Conservation (phyloP, 1,140 invertebrate genomes). For the Brachionus manjavacas region DNA sequence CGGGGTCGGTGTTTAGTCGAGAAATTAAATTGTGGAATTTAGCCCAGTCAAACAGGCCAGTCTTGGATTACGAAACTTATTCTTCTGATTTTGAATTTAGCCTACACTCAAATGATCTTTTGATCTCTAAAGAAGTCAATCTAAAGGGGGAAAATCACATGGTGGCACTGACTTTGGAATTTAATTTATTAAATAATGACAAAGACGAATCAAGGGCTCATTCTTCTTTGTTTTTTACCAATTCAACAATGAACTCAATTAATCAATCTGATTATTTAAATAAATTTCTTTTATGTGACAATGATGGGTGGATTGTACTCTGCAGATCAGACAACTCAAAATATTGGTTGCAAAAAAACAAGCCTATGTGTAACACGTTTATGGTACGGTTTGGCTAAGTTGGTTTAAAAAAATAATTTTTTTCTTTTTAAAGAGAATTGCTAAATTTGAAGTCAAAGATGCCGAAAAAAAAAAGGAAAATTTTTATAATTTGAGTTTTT, state of each 20-base stretch:
- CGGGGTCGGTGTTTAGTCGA: conserved; percentile 10
- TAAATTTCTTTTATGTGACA: conserved; percentile 38
- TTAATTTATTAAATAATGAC: conserved; percentile 30
- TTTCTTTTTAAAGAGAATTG: background rate
- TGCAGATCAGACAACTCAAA: conserved; percentile 20
- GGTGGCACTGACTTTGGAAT: conserved; percentile 14
- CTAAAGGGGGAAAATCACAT: conserved; percentile 35
- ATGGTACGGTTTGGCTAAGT: background rate
- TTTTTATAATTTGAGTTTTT: background rate
- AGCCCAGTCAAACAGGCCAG: background rate
- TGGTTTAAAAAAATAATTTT: too few relatives aligned
- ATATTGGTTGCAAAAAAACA: conserved; percentile 39
- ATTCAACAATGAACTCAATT: conserved; percentile 21
- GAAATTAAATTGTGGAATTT: conserved; percentile 39
- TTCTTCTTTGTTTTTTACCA: background rate
- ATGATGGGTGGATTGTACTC: conserved; percentile 19
- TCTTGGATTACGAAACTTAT: conserved; percentile 1
- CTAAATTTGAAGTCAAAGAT: background rate
- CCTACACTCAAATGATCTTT: conserved; percentile 10
- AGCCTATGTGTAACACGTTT: conserved; percentile 30
- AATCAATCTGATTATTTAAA: conserved; percentile 33
- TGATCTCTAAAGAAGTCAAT: conserved; percentile 22
- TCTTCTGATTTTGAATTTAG: conserved; percentile 24
- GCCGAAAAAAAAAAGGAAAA: background rate
- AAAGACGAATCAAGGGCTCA: conserved; percentile 37